These are phyloP conservation scores for Condylura cristata DNA, from an alignment of 2,113 vertebrate species.

Conservation along the genomic window DNA sequence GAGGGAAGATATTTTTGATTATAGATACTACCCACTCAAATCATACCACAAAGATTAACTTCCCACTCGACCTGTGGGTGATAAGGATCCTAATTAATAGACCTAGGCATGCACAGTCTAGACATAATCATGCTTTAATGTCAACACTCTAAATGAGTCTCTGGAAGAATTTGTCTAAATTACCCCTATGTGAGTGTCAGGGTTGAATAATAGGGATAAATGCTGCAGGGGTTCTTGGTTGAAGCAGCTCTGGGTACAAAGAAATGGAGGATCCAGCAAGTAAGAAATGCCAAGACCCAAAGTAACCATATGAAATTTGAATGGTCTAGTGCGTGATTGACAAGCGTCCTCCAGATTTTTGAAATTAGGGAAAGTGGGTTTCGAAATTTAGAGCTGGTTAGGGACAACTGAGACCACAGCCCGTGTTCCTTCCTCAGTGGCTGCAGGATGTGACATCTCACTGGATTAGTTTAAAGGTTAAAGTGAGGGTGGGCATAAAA, in stretches of 20 bases:
- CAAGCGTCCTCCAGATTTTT: not conserved
- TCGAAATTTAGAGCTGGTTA: not conserved
- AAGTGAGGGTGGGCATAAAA: not conserved
- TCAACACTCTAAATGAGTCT: constrained; percentile 47
- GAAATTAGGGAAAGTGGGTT: not conserved
- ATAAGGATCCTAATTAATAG: constrained; percentile 45
- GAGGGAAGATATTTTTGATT: constrained; percentile 49
- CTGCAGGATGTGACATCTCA: not conserved
- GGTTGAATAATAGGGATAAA: not conserved
- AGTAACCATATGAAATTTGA: constrained; percentile 1
- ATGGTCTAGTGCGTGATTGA: not conserved
- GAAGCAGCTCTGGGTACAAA: not conserved
- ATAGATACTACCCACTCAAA: constrained; percentile 8
- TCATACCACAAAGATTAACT: constrained; percentile 37
- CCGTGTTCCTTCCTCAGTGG: constrained; percentile 6
- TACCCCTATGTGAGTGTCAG: not conserved
- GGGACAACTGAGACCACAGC: not conserved
- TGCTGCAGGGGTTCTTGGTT: not conserved
- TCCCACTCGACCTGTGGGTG: constrained; percentile 11
- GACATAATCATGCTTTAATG: constrained; percentile 43
- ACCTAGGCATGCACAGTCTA: not conserved
- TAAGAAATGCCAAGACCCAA: not conserved
- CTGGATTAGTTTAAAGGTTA: constrained; percentile 22
- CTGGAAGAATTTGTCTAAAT: constrained; percentile 39
- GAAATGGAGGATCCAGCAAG: not conserved